Evolutionary conservation across 2,113 vertebrate genomes (phyloP), one percentile per base, ranked within the genome.

Genomic region (Cavia aperea): DNA sequence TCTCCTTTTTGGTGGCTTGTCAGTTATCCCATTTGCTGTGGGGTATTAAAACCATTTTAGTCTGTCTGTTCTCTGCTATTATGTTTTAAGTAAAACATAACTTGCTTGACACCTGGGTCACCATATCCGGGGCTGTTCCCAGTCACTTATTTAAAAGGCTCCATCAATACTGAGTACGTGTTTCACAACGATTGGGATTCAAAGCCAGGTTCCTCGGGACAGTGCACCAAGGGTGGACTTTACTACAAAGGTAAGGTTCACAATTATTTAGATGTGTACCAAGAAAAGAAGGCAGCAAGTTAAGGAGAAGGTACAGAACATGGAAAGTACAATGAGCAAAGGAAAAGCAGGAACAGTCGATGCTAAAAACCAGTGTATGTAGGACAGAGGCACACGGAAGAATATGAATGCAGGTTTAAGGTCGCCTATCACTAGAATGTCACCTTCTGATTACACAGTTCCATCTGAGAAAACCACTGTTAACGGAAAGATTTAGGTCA

Each of bases 1-100:
- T 8, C 94, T 95, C 93, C 86, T 95, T 96, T 97, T 97, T 96
- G 96, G 93, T 93, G 82, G 89, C 92, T 92, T 96, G 89, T 85
- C 84, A 75, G 82, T 87, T 96, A 94, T 93, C 97, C 62, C 93
- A 93, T 95, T 96, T 95, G 56, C 88, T 95, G 83, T 83, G 88
- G 81, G 91, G 93, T 84, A 95, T 79, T 97, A 95, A 96, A 95
- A 96, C 92, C 94, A 93, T 96, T 73, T 94, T 85, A 92, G 94
- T 97, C 94, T 96, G 92, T 82, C 96, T 97, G 83, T 96, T 96
- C 91, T 96, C 93, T 94, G 90, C 77, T 96, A 85, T 85, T 89
- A 95, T 90, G 94, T 96, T 95, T 92, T 46, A 88, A 97, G 81
- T 95, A 96, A 92, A 97, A 97, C 97, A 97, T 95, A 97, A 97